These are phyloP conservation scores for Sphaerophoria taeniata DNA, from an alignment of 2,888 invertebrate genomes.

Conservation along the genomic window DNA sequence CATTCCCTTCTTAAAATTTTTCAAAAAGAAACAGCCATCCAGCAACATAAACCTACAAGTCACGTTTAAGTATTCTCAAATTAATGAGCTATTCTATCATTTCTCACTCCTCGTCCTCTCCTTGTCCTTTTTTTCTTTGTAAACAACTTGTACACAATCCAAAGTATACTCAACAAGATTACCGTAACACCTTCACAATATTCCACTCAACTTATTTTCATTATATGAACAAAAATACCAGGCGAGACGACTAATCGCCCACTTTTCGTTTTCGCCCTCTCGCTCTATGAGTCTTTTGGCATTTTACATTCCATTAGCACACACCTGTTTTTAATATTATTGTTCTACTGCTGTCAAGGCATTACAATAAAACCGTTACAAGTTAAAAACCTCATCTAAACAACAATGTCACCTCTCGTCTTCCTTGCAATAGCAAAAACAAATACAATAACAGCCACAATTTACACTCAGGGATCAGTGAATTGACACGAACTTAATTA, in stretches of 20 bases:
- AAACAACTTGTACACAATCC: neutral
- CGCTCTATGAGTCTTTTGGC: neutral
- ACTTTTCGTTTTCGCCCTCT: neutral
- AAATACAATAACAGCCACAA: conserved; percentile 26
- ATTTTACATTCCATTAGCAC: conserved; percentile 27
- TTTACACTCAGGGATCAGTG: conserved; percentile 69
- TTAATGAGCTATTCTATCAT: conserved; percentile 13
- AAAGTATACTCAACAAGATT: conserved; percentile 21
- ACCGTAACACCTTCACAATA: conserved; percentile 29
- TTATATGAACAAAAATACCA: neutral
- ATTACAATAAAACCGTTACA: conserved; percentile 41
- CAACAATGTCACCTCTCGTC: conserved; percentile 51
- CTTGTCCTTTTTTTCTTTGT: neutral
- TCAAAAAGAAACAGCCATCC: neutral
- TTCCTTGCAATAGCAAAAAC: too few species aligned
- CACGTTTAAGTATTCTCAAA: conserved; percentile 17
- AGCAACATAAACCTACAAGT: conserved; percentile 4
- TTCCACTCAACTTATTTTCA: conserved; percentile 22
- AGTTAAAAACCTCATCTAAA: conserved; percentile 54
- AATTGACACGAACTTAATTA: conserved; percentile 73
- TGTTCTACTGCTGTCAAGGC: neutral
- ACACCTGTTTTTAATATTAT: conserved; percentile 31
- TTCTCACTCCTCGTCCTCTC: neutral
- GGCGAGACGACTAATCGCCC: conserved; percentile 14
- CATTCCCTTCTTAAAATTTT: neutral